Percentiles rank a stretch among this genome's conserved stretches.
phyloP scores from a whole-genome alignment of 2,888 invertebrate species.

The Callinectes sapidus region DNA sequence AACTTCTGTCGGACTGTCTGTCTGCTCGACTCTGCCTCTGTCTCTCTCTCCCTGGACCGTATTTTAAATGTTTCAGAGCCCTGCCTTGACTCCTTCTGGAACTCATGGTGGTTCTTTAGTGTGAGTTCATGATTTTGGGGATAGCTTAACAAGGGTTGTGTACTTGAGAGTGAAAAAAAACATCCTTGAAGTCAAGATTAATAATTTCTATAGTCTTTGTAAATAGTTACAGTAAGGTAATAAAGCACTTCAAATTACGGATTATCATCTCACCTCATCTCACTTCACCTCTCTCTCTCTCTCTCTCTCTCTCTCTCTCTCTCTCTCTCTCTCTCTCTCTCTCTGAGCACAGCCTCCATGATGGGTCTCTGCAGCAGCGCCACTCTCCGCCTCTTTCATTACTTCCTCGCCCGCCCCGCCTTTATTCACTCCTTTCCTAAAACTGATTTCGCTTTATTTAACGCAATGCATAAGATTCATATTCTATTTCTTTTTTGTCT shows the following conservation, averaged over 20 bases:
- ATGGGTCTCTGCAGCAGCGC: neutral
- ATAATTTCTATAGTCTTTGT: too few species aligned
- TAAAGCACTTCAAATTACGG: too few species aligned
- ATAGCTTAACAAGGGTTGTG: too few species aligned
- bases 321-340: conserved; percentile 6
- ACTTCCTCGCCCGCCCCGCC: neutral
- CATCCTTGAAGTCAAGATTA: too few species aligned
- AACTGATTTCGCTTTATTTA: conserved; percentile 11
- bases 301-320: conserved; percentile 1
- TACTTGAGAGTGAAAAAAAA: too few species aligned
- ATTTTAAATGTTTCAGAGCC: neutral
- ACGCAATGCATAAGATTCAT: conserved; percentile 27
- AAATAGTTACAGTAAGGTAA: too few species aligned
- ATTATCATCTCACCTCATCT: neutral
- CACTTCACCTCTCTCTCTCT: neutral
- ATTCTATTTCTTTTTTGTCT: neutral
- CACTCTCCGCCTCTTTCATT: neutral
- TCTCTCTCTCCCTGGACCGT: neutral
- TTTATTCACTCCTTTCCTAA: neutral
- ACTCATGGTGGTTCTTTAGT: too few species aligned
- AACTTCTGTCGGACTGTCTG: neutral
- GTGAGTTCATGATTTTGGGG: too few species aligned
- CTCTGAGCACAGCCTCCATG: neutral
- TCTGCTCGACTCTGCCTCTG: neutral
- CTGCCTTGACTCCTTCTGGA: neutral